Conservation (phyloP, 2,888 invertebrate species). For the Thera obeliscata region DNA sequence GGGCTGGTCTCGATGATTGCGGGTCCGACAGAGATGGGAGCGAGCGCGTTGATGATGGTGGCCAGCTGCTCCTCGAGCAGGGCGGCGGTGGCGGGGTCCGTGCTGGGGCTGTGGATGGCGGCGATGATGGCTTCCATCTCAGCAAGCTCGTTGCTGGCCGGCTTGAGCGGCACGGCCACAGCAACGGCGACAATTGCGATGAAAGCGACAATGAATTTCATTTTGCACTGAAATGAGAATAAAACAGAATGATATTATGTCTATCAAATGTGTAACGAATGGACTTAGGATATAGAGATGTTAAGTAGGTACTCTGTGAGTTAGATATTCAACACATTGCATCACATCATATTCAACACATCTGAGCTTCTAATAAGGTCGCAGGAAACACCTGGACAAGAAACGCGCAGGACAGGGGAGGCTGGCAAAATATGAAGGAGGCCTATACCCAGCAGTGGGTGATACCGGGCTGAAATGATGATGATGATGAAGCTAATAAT, state of each 20-base stretch:
- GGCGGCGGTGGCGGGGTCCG: slow-evolving; percentile 44
- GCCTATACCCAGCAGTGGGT: no score
- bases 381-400: no score
- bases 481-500: no score
- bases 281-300: no score
- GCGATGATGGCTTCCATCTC: slow-evolving; percentile 42
- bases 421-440: no score
- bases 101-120: slow-evolving; percentile 45
- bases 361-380: no score
- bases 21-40: slow-evolving; percentile 31
- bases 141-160: slow-evolving; percentile 35
- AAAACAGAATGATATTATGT: not conserved
- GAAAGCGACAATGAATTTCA: slow-evolving; percentile 68
- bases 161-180: slow-evolving; percentile 55
- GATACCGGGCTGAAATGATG: no score
- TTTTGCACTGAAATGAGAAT: slow-evolving; percentile 50
- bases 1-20: slow-evolving; percentile 36
- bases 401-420: no score
- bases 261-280: no score
- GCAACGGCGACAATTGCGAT: slow-evolving; percentile 66
- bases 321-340: no score
- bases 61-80: slow-evolving; percentile 48
- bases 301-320: no score
- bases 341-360: no score
- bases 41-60: slow-evolving; percentile 25